These are phyloP conservation scores for Aurelia sp. DNA, from an alignment of 30 jellyfish, hydroid and myxozoan species.

Conservation along the genomic window DNA sequence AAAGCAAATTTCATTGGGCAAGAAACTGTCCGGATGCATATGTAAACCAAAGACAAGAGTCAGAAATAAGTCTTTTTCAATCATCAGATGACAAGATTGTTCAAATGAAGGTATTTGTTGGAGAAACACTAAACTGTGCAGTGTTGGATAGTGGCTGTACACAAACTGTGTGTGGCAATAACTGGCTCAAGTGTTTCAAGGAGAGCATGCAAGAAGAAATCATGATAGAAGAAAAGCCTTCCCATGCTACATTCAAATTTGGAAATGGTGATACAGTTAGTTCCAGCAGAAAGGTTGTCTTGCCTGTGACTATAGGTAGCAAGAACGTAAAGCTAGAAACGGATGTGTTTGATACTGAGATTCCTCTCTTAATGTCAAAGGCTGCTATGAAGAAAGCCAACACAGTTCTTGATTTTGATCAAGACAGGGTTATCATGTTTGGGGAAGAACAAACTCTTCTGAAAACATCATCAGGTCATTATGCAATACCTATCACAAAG, in stretches of 20 bases:
- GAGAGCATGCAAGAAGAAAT: too few species aligned
- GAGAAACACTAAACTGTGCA: too few species aligned
- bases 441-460: constrained; percentile 13
- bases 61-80: too few species aligned
- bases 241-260: constrained; percentile 57
- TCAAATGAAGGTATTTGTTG: too few species aligned
- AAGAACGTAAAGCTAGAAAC: constrained; percentile 11
- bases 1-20: too few species aligned
- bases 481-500: constrained; percentile 39
- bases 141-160: too few species aligned
- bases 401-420: constrained; percentile 44
- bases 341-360: constrained; percentile 59
- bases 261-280: constrained; percentile 40
- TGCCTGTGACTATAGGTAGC: constrained; percentile 41
- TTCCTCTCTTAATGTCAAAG: constrained; percentile 43
- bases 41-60: too few species aligned
- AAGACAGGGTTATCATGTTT: constrained; percentile 38
- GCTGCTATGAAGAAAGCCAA: constrained; percentile 47
- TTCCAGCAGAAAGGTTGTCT: constrained; percentile 12
- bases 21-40: too few species aligned
- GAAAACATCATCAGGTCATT: constrained; percentile 45
- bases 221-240: constrained; percentile 18
- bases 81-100: too few species aligned
- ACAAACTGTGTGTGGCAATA: too few species aligned
- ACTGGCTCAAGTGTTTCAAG: too few species aligned